These are phyloP conservation scores for Nebria brevicollis DNA, from an alignment of 2,888 invertebrate genomes.

Conservation along the genomic window DNA sequence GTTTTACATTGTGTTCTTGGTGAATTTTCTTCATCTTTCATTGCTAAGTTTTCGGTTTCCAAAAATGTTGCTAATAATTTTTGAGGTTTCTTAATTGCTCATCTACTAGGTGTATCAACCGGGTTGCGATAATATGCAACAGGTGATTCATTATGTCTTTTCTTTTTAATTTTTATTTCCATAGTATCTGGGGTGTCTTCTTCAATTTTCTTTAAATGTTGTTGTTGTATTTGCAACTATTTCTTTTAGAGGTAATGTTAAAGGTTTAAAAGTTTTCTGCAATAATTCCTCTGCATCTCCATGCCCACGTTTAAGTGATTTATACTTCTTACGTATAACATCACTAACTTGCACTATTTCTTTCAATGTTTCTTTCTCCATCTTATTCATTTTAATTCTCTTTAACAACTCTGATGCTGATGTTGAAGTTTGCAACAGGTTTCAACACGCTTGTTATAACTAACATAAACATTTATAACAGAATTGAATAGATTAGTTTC, in stretches of 20 bases:
- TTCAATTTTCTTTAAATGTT: neutral
- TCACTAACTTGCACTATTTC: neutral
- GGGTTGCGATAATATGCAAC: neutral
- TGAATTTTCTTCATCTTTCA: neutral
- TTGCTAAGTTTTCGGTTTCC: neutral
- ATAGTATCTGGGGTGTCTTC: neutral
- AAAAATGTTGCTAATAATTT: neutral
- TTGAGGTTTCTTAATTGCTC: neutral
- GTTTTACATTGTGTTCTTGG: neutral
- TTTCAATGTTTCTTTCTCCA: no score
- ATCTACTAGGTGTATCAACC: neutral
- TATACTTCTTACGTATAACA: neutral
- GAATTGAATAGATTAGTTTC: neutral
- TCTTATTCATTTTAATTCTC: no score
- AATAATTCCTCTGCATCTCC: conserved; percentile 4
- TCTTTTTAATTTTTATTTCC: neutral
- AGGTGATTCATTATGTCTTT: neutral
- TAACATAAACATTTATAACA: neutral
- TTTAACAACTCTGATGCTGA: no score
- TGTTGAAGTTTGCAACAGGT: no score
- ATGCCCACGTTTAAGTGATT: conserved; percentile 5
- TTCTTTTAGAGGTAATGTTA: conserved; percentile 13
- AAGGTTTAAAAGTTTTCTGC: conserved; percentile 15
- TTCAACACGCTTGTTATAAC: neutral
- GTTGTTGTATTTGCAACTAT: neutral